Conservation (phyloP, 2,888 invertebrate genomes). For the Agrochola lota region DNA sequence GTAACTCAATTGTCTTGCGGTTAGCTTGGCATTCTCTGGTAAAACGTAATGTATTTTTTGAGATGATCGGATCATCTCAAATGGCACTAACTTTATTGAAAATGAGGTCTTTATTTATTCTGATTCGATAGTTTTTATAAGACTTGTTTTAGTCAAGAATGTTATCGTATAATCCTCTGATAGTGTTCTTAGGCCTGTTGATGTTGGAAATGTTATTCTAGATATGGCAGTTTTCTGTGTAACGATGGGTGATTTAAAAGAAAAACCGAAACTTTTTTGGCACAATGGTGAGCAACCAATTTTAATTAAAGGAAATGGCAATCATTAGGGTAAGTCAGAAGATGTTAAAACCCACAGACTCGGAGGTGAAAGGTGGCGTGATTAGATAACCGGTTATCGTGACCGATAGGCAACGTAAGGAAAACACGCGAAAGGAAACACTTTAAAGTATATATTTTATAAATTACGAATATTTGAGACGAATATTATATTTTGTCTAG, state of each 20-base stretch:
- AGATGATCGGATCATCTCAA: conserved; percentile 47
- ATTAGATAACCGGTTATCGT: conserved; percentile 59
- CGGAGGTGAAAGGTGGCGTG: conserved; percentile 58
- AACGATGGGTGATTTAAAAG: conserved; percentile 3
- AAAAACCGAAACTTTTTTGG: conserved; percentile 33
- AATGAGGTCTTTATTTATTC: conserved; percentile 46
- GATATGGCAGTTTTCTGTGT: not conserved
- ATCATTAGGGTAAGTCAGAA: conserved; percentile 59
- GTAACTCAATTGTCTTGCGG: conserved; percentile 69
- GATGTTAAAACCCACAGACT: conserved; percentile 44
- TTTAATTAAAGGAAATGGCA: conserved; percentile 62
- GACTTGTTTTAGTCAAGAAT: conserved; percentile 6
- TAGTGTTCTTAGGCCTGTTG: not conserved
- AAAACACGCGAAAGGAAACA: conserved; percentile 39
- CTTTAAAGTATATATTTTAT: conserved; percentile 27
- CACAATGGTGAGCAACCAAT: conserved; percentile 53
- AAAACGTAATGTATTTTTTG: conserved; percentile 61
- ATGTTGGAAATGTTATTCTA: not conserved
- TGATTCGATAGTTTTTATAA: conserved; percentile 39
- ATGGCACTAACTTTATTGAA: conserved; percentile 48
- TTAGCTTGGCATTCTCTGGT: conserved; percentile 57
- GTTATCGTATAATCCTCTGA: not conserved
- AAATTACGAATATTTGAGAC: conserved; percentile 5
- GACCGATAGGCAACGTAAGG: conserved; percentile 39
- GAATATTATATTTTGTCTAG: conserved; percentile 4